Conservation (phyloP, 2,797 vertebrate species). For the Corythornis leucogaster region DNA sequence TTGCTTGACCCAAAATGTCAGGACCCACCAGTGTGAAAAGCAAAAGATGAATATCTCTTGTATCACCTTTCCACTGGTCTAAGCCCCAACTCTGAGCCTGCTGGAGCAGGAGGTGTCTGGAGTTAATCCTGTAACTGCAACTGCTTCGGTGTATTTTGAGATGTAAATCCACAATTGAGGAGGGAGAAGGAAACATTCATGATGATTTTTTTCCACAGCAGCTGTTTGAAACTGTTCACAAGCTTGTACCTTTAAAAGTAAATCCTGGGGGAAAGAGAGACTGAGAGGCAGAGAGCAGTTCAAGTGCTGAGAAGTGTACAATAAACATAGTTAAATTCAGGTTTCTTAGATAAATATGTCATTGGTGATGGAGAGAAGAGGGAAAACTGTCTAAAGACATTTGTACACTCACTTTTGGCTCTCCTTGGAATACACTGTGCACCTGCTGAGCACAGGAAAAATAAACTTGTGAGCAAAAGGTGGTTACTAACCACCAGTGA, state of each 20-base stretch:
- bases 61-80: constrained; percentile 49
- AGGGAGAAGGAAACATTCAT: constrained; percentile 38
- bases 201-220: constrained; percentile 37
- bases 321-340: constrained; percentile 1
- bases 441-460: neutral
- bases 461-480: neutral
- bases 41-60: constrained; percentile 37
- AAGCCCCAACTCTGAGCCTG: neutral
- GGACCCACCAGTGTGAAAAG: constrained; percentile 31
- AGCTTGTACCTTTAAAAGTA: constrained; percentile 39
- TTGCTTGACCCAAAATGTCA: constrained; percentile 54
- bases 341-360: neutral
- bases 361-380: neutral
- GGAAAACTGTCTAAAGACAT: neutral
- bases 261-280: neutral
- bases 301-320: neutral
- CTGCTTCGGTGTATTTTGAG: constrained; percentile 53
- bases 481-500: neutral
- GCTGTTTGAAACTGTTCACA: constrained; percentile 52
- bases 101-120: constrained; percentile 45
- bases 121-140: constrained; percentile 62
- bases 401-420: neutral
- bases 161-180: constrained; percentile 36
- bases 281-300: neutral
- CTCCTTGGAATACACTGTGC: neutral